Evolutionary conservation across 1,140 invertebrate genomes (phyloP), one percentile per base, ranked within the genome.

Genomic region (Zaprionus camerounensis): DNA sequence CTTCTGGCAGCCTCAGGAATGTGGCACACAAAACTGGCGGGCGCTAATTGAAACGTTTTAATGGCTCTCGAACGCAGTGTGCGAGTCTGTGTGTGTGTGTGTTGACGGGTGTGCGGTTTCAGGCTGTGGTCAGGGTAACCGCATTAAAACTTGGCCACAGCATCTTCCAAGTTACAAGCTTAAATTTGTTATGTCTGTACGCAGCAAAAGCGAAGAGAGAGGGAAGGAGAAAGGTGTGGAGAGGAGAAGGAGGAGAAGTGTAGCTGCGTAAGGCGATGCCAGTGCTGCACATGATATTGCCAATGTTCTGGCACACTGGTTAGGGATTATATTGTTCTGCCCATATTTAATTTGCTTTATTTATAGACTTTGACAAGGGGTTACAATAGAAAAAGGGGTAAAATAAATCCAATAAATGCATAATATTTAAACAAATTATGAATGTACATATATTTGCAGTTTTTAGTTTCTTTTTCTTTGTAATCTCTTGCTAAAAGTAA

Each of bases 1-100:
- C 56, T 12, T 6, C 46, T 15, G 12, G 6, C 12, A 22, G 5
- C n/a, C 53, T 0, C 53, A 56, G 15, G 22, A 26, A 56, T 81
- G 55, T 31, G 26, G 34, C 59, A 46, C 51, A 26, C 41, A 61
- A 56, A 61, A 74, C 57, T 59, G 65, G 34, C 66, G 72, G 38
- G 61, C 31, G 53, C 82, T 86, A 86, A 86, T 87, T 86, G 80
- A 86, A 86, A 70, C 80, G 67, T 76, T 85, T 85, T 86, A 76
- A 74, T 71, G 82, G 69, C 64, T 64, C 53, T 34, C 24, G 46
- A 51, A 51, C 46, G 2, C 5, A 41, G 15, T 46, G 22, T 46
- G 57, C 71, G 59, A 41, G 51, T 20, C 56, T 57, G 70, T 17
- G 41, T 55, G 31, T 46, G n/a, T 24, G 41, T 57, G 15, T 57